A percentile compares a stretch with the other conserved stretches of the same genome.
phyloP scores from a whole-genome alignment of 2,113 vertebrate species.

The Neogobius melanostomus region DNA sequence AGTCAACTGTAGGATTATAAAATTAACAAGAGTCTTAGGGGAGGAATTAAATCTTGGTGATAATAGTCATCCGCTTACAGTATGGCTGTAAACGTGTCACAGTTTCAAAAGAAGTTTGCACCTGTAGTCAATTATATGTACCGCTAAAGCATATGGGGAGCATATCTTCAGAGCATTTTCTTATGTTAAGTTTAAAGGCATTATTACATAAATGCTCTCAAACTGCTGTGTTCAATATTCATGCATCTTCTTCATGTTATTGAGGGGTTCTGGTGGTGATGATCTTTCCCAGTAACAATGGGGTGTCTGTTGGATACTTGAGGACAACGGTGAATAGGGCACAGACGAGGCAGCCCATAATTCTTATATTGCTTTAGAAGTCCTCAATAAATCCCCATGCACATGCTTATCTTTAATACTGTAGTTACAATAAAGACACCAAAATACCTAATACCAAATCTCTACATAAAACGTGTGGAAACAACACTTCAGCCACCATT shows the following conservation, averaged over 20 bases:
- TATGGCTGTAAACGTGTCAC: neutral
- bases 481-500: no score
- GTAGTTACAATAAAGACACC: no score
- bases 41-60: neutral
- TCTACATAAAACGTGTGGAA: no score
- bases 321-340: no score
- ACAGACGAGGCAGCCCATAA: no score
- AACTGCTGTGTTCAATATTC: neutral
- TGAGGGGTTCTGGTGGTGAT: neutral
- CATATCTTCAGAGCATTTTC: slow-evolving; percentile 31
- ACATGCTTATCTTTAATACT: no score
- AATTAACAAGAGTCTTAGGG: slow-evolving; percentile 12
- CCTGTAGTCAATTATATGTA: neutral
- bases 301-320: no score
- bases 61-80: neutral
- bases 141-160: slow-evolving; percentile 18
- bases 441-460: no score
- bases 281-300: no score
- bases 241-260: neutral
- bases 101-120: neutral
- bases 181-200: slow-evolving; percentile 25
- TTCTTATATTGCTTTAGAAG: no score
- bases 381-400: no score
- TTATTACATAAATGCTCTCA: slow-evolving; percentile 12
- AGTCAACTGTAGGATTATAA: neutral